These are phyloP conservation scores for Phrynosoma platyrhinos DNA, from an alignment of 2,113 vertebrate genomes.

Conservation along the genomic window DNA sequence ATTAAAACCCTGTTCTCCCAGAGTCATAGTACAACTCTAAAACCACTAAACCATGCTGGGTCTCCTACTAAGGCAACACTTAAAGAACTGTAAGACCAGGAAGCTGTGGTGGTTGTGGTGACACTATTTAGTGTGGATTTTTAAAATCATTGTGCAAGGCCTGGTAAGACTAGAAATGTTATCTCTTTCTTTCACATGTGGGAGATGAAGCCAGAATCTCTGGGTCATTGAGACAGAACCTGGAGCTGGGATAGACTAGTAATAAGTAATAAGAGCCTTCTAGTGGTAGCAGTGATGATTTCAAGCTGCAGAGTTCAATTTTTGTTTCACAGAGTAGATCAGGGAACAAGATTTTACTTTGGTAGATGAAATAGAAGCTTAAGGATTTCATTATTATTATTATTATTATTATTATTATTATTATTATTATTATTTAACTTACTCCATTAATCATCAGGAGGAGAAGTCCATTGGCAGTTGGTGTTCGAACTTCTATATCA, in stretches of 20 bases:
- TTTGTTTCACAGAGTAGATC: not conserved
- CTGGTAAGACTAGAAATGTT: not conserved
- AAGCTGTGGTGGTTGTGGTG: not conserved
- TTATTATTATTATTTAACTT: constrained; percentile 54
- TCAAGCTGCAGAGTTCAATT: not conserved
- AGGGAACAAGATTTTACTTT: not conserved
- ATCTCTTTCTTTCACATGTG: not conserved
- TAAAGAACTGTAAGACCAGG: not conserved
- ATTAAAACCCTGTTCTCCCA: no score
- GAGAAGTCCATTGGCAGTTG: constrained; percentile 87
- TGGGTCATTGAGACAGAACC: not conserved
- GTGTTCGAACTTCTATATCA: constrained; percentile 93
- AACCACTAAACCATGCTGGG: no score
- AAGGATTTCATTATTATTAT: not conserved
- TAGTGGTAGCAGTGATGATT: not conserved
- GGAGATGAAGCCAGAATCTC: not conserved
- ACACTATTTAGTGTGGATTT: not conserved
- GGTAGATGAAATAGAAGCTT: not conserved
- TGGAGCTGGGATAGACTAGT: not conserved
- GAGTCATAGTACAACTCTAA: no score
- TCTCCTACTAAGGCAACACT: not conserved
- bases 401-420: no score
- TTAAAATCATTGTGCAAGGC: not conserved
- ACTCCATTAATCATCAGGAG: constrained; percentile 94
- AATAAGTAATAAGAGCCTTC: not conserved